phyloP scores from a whole-genome alignment of 2,888 invertebrate genomes.

The Perizoma flavofasciatum region DNA sequence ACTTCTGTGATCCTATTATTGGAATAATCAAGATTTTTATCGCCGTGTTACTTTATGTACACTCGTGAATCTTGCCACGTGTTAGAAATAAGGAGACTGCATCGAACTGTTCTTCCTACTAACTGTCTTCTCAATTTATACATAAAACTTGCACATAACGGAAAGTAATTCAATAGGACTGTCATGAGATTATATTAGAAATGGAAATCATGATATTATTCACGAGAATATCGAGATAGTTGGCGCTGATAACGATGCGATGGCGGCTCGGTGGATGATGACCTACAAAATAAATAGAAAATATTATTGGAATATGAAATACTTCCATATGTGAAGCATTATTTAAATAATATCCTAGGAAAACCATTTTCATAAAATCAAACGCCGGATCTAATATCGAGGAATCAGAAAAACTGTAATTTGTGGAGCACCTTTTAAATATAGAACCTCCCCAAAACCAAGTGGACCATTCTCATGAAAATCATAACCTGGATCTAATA shows the following conservation, averaged over 20 bases:
- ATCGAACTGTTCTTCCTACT: conserved; percentile 4
- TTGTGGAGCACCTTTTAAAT: too few relatives aligned
- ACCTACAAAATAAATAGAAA: too few relatives aligned
- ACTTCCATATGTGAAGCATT: too few relatives aligned
- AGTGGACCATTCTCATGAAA: not conserved
- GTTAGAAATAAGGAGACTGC: conserved; percentile 8
- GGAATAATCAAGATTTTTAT: conserved; percentile 24
- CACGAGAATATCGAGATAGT: conserved; percentile 2
- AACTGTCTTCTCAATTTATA: conserved; percentile 4
- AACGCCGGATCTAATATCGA: too few relatives aligned
- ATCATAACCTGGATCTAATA: not conserved
- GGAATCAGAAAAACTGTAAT: too few relatives aligned
- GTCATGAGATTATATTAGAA: conserved; percentile 4
- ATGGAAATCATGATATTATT: conserved; percentile 3
- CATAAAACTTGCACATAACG: conserved; percentile 5
- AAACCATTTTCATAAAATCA: too few relatives aligned
- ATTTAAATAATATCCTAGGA: too few relatives aligned
- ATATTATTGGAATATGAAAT: too few relatives aligned
- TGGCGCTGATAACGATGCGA: not conserved
- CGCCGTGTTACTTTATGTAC: conserved; percentile 18
- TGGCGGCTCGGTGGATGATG: too few relatives aligned
- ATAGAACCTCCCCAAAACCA: not conserved
- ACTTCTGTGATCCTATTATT: conserved; percentile 27
- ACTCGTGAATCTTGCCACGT: conserved; percentile 9
- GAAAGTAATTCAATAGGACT: conserved; percentile 9